A percentile compares a stretch with the other conserved stretches of the same genome.
Conservation (phyloP, 2,888 invertebrate genomes). For the Subacronicta megacephala region DNA sequence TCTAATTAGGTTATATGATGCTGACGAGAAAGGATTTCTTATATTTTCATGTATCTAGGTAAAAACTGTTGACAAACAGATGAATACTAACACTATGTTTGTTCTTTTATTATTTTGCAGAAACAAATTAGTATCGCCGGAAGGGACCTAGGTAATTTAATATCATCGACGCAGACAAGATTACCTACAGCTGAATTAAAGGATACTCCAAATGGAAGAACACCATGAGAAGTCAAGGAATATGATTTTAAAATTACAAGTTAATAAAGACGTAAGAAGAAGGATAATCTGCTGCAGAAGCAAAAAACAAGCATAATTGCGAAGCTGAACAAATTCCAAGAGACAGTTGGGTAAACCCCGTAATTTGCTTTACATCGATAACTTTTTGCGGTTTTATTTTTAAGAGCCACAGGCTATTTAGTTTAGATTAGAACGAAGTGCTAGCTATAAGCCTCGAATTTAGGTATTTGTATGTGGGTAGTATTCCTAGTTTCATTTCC, state of each 20-base stretch:
- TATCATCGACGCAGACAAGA: constrained; percentile 1
- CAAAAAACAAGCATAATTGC: constrained; percentile 48
- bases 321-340: constrained; percentile 42
- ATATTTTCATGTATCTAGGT: no score
- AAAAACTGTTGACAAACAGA: no score
- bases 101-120: constrained; percentile 6
- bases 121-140: constrained; percentile 10
- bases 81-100: no score
- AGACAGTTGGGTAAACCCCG: constrained; percentile 52
- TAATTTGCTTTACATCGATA: constrained; percentile 29
- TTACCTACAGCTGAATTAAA: constrained; percentile 20
- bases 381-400: constrained; percentile 40
- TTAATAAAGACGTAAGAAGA: constrained; percentile 19
- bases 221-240: constrained; percentile 2
- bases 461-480: no score
- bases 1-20: no score
- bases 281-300: constrained; percentile 32
- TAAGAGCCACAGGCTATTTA: constrained; percentile 19
- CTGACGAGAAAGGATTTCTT: no score
- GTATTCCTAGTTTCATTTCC: no score
- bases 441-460: background rate
- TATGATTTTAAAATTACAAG: constrained; percentile 6
- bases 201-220: constrained; percentile 4
- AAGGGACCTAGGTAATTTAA: constrained; percentile 11
- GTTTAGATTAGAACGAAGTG: constrained; percentile 26